Conservation (phyloP, 23 tunicate genomes). For the Trididemnum clinides region DNA sequence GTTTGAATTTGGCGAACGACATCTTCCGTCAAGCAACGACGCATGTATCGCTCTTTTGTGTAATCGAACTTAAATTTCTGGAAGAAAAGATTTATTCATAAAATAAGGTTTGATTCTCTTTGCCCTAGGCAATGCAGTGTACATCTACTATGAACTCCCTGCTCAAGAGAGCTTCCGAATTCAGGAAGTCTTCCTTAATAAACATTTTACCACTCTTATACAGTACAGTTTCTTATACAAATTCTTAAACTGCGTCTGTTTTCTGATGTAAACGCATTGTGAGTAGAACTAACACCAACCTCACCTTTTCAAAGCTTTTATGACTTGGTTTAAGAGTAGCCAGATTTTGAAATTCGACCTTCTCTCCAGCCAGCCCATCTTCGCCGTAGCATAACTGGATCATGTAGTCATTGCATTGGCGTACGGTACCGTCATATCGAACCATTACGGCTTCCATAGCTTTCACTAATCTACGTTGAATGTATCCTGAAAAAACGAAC, state of each 20-base stretch:
- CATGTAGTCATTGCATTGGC: slow-evolving; percentile 99
- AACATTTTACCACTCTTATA: too few relatives aligned
- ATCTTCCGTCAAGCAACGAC: slow-evolving; percentile 85
- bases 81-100: not conserved
- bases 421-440: slow-evolving; percentile 96
- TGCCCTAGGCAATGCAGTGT: too few relatives aligned
- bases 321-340: slow-evolving; percentile 96
- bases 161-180: too few relatives aligned
- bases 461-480: slow-evolving; percentile 98
- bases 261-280: not conserved
- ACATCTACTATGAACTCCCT: too few relatives aligned
- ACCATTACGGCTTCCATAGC: slow-evolving; percentile 99
- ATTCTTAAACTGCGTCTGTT: not conserved
- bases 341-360: slow-evolving; percentile 97
- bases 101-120: too few relatives aligned
- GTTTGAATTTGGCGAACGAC: slow-evolving; percentile 89
- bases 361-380: slow-evolving; percentile 99
- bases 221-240: too few relatives aligned
- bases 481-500: slow-evolving; percentile 73
- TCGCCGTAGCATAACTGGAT: slow-evolving; percentile 98
- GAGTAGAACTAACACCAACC: not conserved
- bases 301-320: slow-evolving; percentile 81
- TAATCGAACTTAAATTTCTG: slow-evolving; percentile 93
- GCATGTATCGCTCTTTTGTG: slow-evolving; percentile 83
- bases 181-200: too few relatives aligned